Evolutionary conservation across 2,113 vertebrate genomes (phyloP).

Genomic region (Otus sunia): DNA sequence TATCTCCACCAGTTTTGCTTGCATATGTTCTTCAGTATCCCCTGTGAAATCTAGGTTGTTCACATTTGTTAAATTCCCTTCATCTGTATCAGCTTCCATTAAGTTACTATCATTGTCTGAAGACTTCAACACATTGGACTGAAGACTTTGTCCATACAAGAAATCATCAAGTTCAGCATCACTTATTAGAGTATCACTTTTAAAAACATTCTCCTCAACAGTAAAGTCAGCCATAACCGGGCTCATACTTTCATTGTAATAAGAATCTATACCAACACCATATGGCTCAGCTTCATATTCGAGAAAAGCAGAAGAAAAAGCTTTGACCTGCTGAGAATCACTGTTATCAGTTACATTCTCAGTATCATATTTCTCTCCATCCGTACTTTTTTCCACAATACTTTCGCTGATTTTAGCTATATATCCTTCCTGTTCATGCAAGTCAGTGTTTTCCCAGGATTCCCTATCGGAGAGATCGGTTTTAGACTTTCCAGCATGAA

Average conservation of each 20-base stretch:
- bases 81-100: background rate
- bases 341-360: background rate
- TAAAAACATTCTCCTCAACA: conserved; percentile 74
- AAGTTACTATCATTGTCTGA: conserved; percentile 1
- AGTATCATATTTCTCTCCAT: background rate
- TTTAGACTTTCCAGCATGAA: background rate
- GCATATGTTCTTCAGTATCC: background rate
- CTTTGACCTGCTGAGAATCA: conserved; percentile 10
- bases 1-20: conserved; percentile 23
- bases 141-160: conserved; percentile 78
- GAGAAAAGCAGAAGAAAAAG: background rate
- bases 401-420: background rate
- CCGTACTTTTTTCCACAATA: background rate
- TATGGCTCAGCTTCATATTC: conserved; percentile 10
- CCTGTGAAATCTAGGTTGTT: conserved; percentile 1
- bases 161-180: conserved; percentile 94
- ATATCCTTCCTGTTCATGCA: conserved; percentile 25
- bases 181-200: conserved; percentile 77
- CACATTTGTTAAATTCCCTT: background rate
- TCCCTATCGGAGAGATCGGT: background rate
- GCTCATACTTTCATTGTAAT: background rate
- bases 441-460: background rate
- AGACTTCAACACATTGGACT: conserved; percentile 1
- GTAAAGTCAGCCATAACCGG: conserved; percentile 60
- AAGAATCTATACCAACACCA: background rate